Evolutionary conservation across 2,113 vertebrate species (phyloP).

Genomic region (Paradisaea rubra): DNA sequence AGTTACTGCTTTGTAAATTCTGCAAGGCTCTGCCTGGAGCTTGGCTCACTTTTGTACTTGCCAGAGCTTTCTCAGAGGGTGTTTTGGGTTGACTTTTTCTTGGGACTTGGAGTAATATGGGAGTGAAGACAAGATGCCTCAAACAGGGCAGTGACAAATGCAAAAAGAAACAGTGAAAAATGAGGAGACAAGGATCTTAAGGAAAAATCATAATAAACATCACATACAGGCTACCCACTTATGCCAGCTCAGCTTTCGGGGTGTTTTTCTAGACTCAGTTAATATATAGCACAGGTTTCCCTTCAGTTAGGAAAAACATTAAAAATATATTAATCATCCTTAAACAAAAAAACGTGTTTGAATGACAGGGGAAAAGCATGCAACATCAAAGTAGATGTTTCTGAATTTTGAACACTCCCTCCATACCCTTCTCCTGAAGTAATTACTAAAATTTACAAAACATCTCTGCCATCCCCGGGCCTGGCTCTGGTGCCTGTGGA

Average conservation of each 20-base stretch:
- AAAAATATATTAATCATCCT: conserved; percentile 62
- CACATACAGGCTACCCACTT: conserved; percentile 14
- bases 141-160: conserved; percentile 24
- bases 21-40: neutral
- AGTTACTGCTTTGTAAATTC: neutral
- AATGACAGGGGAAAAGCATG: conserved; percentile 14
- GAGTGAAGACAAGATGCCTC: conserved; percentile 39
- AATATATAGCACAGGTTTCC: conserved; percentile 56
- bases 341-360: conserved; percentile 53
- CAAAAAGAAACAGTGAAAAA: conserved; percentile 46
- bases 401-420: neutral
- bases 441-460: neutral
- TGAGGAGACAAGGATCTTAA: conserved; percentile 26
- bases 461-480: neutral
- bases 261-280: conserved; percentile 48
- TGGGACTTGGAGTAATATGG: neutral
- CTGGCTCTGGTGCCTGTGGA: neutral
- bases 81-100: neutral
- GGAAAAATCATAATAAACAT: conserved; percentile 50
- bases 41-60: neutral
- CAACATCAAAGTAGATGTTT: neutral
- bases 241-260: conserved; percentile 33
- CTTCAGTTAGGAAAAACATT: conserved; percentile 51
- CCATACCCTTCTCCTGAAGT: neutral
- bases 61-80: neutral